Evolutionary conservation across 2,113 vertebrate species (phyloP), one percentile per base, ranked within the genome.

Genomic region (Zapornia atra): DNA sequence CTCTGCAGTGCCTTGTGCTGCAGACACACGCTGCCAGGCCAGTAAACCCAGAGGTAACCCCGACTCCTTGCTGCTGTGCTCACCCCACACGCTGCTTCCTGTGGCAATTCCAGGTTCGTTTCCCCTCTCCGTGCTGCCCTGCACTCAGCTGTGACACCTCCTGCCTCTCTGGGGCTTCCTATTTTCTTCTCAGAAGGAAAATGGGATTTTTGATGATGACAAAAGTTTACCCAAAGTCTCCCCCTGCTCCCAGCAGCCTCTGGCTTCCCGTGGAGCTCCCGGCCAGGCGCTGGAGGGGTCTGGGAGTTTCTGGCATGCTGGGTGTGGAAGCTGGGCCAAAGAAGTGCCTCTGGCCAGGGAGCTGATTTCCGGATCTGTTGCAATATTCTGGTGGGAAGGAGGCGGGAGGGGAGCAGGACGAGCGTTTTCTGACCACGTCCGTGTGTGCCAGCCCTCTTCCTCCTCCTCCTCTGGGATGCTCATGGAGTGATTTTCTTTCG

Each of bases 261-360:
- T 5, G 22, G 9, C 14, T 4, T 69, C 60, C 36, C 12, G 2
- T 11, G 11, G 25, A 69, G 46, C 61, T 71, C 2, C 0, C 16
- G 21, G n/a, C 20, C 4, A 0, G 3, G 0, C 0, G 4, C 29
- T 1, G 1, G 17, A 25, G 17, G 28, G 34, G 28, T 14, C 44
- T 0, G 2, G 25, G 68, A 28, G 2, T 21, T 72, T 77, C 73
- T 81, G 92, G 29, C 21, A 5, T 61, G 36, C 8, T 25, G 65
- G 38, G 11, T 65, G 70, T 82, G 87, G 84, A 54, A 63, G 73
- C 42, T 73, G 40, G 24, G 34, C n/a, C 34, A 31, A 46, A 19
- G 53, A 8, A 26, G 12, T 3, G 4, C 10, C 3, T 1, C 56
- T 78, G 82, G 46, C 82, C 87, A 70, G 11, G 38, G 75, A 73